phyloP scores from a whole-genome alignment of 2,113 vertebrate species.

The Zootoca vivipara region DNA sequence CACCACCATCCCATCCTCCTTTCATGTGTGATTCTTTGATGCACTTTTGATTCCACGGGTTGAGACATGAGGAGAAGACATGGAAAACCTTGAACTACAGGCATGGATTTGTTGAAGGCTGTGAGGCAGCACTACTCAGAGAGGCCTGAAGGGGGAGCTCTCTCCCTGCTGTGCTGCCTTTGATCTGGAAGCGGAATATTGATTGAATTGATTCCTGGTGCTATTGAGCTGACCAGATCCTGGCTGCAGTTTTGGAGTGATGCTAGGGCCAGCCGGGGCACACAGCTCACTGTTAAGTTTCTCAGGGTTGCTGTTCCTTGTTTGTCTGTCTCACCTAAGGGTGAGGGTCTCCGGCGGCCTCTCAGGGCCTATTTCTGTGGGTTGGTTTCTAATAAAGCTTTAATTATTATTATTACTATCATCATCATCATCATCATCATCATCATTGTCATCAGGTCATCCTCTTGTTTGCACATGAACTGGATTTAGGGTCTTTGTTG shows the following conservation, averaged over 20 bases:
- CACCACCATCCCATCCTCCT: background rate
- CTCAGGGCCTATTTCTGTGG: background rate
- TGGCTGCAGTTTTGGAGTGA: background rate
- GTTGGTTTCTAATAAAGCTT: slow-evolving; percentile 23
- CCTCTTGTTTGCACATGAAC: background rate
- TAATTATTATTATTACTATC: background rate
- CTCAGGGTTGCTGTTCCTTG: slow-evolving; percentile 21
- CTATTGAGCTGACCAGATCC: background rate
- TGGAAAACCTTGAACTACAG: background rate
- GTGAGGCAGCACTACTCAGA: background rate
- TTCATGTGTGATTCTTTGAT: background rate
- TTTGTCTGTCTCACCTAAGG: background rate
- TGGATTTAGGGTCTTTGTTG: background rate
- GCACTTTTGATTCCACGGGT: background rate
- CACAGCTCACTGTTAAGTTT: background rate
- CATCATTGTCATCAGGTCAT: too few relatives aligned
- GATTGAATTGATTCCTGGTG: background rate
- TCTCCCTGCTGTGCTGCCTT: background rate
- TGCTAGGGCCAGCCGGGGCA: background rate
- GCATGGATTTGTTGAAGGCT: background rate
- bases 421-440: too few relatives aligned
- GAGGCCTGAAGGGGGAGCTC: background rate
- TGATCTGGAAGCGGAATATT: background rate
- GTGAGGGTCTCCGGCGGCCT: background rate
- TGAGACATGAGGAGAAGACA: background rate